phyloP scores from a whole-genome alignment of 53 echinoderm and acorn worm genomes.

The Echinometra lucunter region DNA sequence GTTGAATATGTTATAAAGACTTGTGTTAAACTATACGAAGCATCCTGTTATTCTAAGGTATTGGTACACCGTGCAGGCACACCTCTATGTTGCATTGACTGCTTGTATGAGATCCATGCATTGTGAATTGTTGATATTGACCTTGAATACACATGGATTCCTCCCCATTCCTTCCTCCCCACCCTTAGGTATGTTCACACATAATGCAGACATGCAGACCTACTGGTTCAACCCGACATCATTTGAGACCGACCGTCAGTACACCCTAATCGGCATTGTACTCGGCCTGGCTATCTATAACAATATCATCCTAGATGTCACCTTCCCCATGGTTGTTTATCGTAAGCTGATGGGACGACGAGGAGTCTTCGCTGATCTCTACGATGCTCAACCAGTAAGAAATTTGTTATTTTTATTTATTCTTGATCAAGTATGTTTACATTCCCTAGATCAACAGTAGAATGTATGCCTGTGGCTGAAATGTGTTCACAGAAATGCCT shows the following conservation, averaged over 20 bases:
- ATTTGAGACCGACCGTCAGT: conserved; percentile 96
- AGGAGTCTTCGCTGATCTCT: conserved; percentile 85
- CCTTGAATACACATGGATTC: no score
- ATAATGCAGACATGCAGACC: conserved; percentile 74
- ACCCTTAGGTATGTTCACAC: conserved; percentile 87
- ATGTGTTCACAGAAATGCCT: no score
- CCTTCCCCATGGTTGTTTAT: conserved; percentile 97
- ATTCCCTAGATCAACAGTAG: not conserved
- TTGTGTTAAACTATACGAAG: no score
- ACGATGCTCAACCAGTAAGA: conserved; percentile 86
- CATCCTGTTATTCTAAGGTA: no score
- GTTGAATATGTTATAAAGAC: no score
- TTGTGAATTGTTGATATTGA: no score
- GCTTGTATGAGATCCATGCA: no score
- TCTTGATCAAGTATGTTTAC: no score
- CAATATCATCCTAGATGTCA: conserved; percentile 95
- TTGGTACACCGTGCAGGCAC: no score
- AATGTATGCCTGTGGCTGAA: no score
- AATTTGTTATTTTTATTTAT: not conserved
- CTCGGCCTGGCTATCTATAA: conserved; percentile 98
- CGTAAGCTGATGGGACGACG: conserved; percentile 90
- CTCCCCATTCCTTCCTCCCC: no score
- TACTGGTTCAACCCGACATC: conserved; percentile 99
- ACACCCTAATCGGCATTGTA: conserved; percentile 93
- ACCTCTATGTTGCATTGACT: no score